Evolutionary conservation across 2,113 vertebrate species (phyloP), one percentile per base, ranked within the genome.

Genomic region (Ophthalmotilapia sp.): DNA sequence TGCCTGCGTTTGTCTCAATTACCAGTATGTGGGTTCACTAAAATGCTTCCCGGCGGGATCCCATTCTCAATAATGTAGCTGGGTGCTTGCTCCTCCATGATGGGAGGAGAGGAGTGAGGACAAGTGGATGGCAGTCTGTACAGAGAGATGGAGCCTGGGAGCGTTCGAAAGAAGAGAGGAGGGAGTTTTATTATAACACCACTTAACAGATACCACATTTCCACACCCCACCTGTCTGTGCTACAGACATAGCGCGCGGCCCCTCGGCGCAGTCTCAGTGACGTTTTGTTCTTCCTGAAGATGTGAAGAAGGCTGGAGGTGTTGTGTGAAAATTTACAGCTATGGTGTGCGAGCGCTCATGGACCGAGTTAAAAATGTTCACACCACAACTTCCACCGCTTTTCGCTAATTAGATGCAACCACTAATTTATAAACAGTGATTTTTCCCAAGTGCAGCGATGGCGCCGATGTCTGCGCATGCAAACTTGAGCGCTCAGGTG

Each of bases 11-110:
- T 29, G 4, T 17, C n/a, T 58, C 19, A 75, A 12, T 21, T 89
- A 99, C 98, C 98, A 96, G 98, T 99, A 58, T 98, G 97, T 0
- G 98, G 98, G 93, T 99, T 99, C 83, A 99, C 95, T 40, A 99
- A 95, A 91, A 99, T 98, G 93, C 98, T 99, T 88, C 98, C 98
- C 0, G 98, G 98, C 0, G 97, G 98, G 93, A 99, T 99, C 65
- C 97, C 98, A 62, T 98, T 97, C 96, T 98, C 98, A 86, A 97
- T 93, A 87, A 98, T 97, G 90, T 97, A 99, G 96, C 93, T 97
- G 80, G 91, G 94, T 95, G 0, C 42, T 2, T 86, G 87, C 70
- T 97, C 95, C 85, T 95, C 94, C 3, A 83, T 94, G 92, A 6
- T 95, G 94, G 92, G 92, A 92, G 91, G 92, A 75, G 0, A 94